Evolutionary conservation across 2,797 vertebrate genomes (phyloP).

Genomic region (Pseudomugil tenellus): DNA sequence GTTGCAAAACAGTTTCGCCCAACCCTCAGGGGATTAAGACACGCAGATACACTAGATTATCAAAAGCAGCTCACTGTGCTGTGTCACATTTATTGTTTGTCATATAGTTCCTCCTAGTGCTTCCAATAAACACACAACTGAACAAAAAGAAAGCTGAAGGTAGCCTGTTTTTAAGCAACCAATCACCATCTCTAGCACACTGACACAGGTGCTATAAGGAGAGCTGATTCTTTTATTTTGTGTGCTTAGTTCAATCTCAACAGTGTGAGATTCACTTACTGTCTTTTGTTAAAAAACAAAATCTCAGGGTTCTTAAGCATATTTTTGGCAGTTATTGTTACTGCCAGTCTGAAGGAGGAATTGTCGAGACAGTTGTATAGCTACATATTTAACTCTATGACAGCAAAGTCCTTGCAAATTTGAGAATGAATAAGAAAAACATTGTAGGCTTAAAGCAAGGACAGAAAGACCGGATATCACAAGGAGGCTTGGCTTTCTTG

Average conservation of each 20-base stretch:
- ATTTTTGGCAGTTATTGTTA: slow-evolving; percentile 29
- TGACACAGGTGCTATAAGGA: slow-evolving; percentile 11
- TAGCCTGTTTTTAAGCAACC: neutral
- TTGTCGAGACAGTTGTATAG: neutral
- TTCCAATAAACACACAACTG: neutral
- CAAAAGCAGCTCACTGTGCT: slow-evolving; percentile 8
- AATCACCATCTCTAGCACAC: neutral
- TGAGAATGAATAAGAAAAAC: neutral
- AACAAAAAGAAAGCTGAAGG: neutral
- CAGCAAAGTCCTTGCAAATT: too few relatives aligned
- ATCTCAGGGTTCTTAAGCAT: slow-evolving; percentile 33
- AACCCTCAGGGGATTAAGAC: slow-evolving; percentile 44
- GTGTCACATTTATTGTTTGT: neutral
- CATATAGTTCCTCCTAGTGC: slow-evolving; percentile 1
- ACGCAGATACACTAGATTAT: slow-evolving; percentile 28
- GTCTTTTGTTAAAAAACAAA: slow-evolving; percentile 36
- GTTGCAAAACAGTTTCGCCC: slow-evolving; percentile 58
- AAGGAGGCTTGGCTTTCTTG: neutral
- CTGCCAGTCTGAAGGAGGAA: slow-evolving; percentile 7
- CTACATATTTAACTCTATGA: neutral
- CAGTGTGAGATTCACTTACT: slow-evolving; percentile 48
- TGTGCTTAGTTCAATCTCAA: slow-evolving; percentile 39
- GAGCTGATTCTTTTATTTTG: slow-evolving; percentile 48
- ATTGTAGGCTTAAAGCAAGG: neutral
- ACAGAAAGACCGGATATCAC: slow-evolving; percentile 10